Conservation (phyloP, 2,113 vertebrate species). For the Astatoreochromis straeleni region DNA sequence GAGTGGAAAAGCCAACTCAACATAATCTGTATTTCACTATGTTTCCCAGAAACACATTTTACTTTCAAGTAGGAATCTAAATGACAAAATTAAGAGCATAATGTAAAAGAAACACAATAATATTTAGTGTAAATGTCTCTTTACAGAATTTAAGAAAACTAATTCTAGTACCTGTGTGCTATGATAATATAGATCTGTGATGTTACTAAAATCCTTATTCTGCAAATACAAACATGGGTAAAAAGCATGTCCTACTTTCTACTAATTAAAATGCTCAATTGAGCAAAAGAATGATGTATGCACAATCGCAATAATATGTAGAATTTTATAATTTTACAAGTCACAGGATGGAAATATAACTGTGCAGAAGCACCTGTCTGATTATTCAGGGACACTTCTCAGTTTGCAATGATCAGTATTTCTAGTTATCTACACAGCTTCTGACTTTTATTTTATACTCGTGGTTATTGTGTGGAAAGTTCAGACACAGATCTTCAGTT, state of each 20-base stretch:
- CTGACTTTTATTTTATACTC: background rate
- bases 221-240: background rate
- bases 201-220: background rate
- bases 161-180: background rate
- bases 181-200: too few relatives aligned
- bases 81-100: background rate
- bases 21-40: background rate
- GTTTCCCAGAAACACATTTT: background rate
- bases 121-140: background rate
- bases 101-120: background rate
- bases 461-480: background rate
- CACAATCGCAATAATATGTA: background rate
- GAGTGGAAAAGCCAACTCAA: background rate
- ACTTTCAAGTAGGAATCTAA: background rate
- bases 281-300: background rate
- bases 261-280: background rate
- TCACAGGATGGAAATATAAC: background rate
- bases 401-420: background rate
- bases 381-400: background rate
- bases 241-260: background rate
- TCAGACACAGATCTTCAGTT: background rate
- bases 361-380: background rate
- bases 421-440: background rate
- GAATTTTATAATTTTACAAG: background rate
- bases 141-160: background rate